phyloP scores from a whole-genome alignment of 2,888 invertebrate genomes.

The Harpalus rubripes region DNA sequence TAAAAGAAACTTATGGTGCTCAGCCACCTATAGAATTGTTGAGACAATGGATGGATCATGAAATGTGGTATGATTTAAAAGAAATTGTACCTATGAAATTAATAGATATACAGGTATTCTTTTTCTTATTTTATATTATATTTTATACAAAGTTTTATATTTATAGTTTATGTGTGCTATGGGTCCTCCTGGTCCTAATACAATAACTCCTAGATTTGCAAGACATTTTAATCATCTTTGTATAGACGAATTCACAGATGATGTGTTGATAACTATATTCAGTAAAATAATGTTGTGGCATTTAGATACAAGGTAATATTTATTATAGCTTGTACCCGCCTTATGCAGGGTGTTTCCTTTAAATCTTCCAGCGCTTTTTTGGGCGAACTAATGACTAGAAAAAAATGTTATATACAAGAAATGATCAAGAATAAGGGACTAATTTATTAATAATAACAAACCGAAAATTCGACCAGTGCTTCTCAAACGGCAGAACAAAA shows the following conservation, averaged over 20 bases:
- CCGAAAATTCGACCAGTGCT: too few species aligned
- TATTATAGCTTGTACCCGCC: too few species aligned
- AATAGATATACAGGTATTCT: slow-evolving; percentile 88
- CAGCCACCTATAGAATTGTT: slow-evolving; percentile 96
- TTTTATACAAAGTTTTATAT: slow-evolving; percentile 41
- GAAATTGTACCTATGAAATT: slow-evolving; percentile 88
- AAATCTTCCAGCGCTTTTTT: too few species aligned
- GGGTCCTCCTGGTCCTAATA: slow-evolving; percentile 90
- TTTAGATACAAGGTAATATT: slow-evolving; percentile 91
- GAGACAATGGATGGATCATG: slow-evolving; percentile 93
- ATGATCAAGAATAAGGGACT: too few species aligned
- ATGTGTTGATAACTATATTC: slow-evolving; percentile 90
- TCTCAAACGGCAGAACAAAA: too few species aligned
- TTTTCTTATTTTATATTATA: neutral
- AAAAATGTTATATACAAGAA: too few species aligned
- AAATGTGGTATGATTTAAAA: slow-evolving; percentile 93
- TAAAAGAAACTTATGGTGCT: slow-evolving; percentile 93
- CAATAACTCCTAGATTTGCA: slow-evolving; percentile 90
- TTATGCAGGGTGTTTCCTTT: neutral
- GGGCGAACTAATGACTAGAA: too few species aligned
- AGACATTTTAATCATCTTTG: slow-evolving; percentile 91
- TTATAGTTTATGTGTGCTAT: slow-evolving; percentile 91
- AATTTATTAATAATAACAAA: too few species aligned
- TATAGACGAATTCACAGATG: slow-evolving; percentile 94
- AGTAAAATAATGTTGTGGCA: slow-evolving; percentile 96